Evolutionary conservation across 2,797 vertebrate species (phyloP), one percentile per base, ranked within the genome.

Genomic region (Rhadinocentrus ornatus): DNA sequence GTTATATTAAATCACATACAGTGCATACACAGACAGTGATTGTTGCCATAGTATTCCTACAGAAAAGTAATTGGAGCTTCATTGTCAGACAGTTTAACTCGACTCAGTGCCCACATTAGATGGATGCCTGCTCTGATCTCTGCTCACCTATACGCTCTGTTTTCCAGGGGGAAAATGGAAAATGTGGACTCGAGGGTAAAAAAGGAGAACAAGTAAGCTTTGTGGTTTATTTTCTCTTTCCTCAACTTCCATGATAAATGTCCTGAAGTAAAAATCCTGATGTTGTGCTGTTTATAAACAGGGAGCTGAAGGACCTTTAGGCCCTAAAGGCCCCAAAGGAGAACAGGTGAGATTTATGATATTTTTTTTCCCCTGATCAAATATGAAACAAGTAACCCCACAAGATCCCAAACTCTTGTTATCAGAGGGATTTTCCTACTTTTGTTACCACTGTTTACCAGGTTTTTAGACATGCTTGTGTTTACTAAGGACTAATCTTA

Each of bases 121-220:
- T 3, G 1, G 7, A n/a, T 39, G 10, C 37, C 35, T 57, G 16
- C 8, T 34, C n/a, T 24, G 11, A 46, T 8, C 24, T 41, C 27
- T 6, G 31, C 18, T 61, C 4, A 53, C 11, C 16, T 74, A 31
- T 53, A 4, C 54, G 16, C 15, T 54, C 7, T 13, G 44, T 61
- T 66, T 67, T 77, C 0, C 24, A 93, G 94, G 94, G 94, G 0
- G 88, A 88, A 56, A 75, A 60, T 62, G 94, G 94, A 20, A 90
- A 94, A 71, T 91, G 86, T 32, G 93, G 94, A 2, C 62, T 81
- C 22, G 59, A 84, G 0, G 94, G 94, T 4, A 60, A 78, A 48
- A 92, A 91, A 48, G 93, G 93, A 82, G 85, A 89, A 73, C 65
- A 89, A 61, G 94, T 94, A 88, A 29, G 88, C 71, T 71, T 79